Evolutionary conservation across 2,113 vertebrate species (phyloP), one percentile per base, ranked within the genome.

Genomic region (Larimichthys crocea): DNA sequence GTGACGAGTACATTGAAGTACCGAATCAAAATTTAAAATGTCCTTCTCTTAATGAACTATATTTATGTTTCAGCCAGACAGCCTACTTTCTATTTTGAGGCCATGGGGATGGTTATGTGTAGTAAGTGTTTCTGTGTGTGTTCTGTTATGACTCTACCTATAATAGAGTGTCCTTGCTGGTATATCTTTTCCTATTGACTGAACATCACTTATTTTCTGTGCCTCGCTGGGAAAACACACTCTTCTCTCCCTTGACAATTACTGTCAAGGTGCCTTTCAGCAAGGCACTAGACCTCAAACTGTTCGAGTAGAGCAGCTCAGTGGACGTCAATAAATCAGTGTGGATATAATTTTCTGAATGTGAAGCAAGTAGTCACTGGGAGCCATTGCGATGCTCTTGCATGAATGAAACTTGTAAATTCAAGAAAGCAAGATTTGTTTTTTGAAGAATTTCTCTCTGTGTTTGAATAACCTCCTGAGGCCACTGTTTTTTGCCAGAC

Each of bases 1-100:
- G n/a, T 67, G 66, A 74, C 3, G 40, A 19, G 48, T 76, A 40
- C 76, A 79, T 31, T 52, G 53, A 56, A 35, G 70, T 31, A 55
- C 52, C 22, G 26, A 55, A 72, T 68, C n/a, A 75, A 55, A 77
- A 24, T 72, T 69, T 52, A 42, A 83, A 76, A 63, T 40, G 2
- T 86, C 0, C 20, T 0, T 48, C 26, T 69, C 68, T 29, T 53
- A 67, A 82, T 9, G 46, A 59, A 86, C 50, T 20, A 53, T 70
- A 57, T 57, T 86, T 50, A 42, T 67, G 60, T 63, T 62, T 62
- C 49, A 67, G 53, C 31, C 52, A 57, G 73, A 53, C n/a, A 53
- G 65, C 12, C n/a, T 26, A 24, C 66, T 50, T 76, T 44, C 84
- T 77, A 26, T 84, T 82, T 82, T 80, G 10, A 78, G 57, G 46